Percentiles rank a stretch among this genome's conserved stretches.
Evolutionary conservation across 2,888 invertebrate genomes (phyloP).

Genomic region (Coronaproctus castanopsis): DNA sequence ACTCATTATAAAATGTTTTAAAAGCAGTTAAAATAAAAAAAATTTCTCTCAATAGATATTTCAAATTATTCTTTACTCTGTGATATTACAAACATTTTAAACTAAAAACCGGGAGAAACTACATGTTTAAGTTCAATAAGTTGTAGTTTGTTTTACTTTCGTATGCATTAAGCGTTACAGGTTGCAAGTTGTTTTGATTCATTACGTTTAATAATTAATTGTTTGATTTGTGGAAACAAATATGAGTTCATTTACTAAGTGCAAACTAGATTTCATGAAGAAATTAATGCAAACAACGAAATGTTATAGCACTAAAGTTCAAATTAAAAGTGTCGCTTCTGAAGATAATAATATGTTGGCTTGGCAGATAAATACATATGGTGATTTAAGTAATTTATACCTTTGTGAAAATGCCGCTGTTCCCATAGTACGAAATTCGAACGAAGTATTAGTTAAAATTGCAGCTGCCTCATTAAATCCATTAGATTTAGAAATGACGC

Average conservation of each 20-base stretch:
- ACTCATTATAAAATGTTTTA: too few relatives aligned
- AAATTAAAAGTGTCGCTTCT: conserved; percentile 50
- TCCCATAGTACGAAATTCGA: conserved; percentile 46
- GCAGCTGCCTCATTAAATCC: conserved; percentile 77
- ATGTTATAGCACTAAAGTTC: conserved; percentile 19
- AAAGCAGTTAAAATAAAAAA: too few relatives aligned
- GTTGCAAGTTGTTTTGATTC: too few relatives aligned
- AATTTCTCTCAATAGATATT: too few relatives aligned
- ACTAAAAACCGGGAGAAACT: too few relatives aligned
- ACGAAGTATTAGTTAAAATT: conserved; percentile 61
- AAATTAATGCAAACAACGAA: not conserved
- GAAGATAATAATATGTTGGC: conserved; percentile 53
- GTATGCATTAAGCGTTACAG: too few relatives aligned
- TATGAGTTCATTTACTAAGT: not conserved
- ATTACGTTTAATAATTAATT: too few relatives aligned
- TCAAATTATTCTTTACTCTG: too few relatives aligned
- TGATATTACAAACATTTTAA: too few relatives aligned
- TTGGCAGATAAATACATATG: conserved; percentile 69
- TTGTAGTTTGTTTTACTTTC: too few relatives aligned
- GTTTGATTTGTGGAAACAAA: not conserved
- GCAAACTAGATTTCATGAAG: not conserved
- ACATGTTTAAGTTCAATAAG: too few relatives aligned
- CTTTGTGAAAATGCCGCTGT: conserved; percentile 39
- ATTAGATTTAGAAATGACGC: conserved; percentile 40
- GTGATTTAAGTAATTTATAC: conserved; percentile 31